These are phyloP conservation scores for Venusia cambrica DNA, from an alignment of 2,888 invertebrate species.

Conservation along the genomic window DNA sequence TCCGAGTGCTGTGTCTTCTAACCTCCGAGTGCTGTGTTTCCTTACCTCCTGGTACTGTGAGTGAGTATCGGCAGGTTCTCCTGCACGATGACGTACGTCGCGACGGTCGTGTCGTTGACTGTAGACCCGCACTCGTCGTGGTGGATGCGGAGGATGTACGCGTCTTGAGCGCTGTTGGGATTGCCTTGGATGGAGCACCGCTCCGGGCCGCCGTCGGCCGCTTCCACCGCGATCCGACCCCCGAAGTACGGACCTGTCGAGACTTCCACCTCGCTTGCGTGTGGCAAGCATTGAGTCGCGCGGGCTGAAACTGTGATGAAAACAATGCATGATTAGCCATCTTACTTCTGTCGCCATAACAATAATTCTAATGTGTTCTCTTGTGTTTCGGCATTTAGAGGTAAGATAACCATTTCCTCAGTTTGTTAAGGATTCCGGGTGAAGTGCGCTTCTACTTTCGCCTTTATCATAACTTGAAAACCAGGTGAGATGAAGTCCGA, in stretches of 20 bases:
- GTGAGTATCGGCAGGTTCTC: slow-evolving; percentile 91
- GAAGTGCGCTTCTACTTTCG: too few species aligned
- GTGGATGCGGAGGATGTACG: slow-evolving; percentile 87
- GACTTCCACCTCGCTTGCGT: slow-evolving; percentile 91
- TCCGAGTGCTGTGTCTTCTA: too few species aligned
- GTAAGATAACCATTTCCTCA: too few species aligned
- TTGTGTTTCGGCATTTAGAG: too few species aligned
- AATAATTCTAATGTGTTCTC: too few species aligned
- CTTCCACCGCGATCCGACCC: slow-evolving; percentile 88
- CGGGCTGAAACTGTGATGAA: slow-evolving; percentile 85
- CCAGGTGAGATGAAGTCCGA: too few species aligned
- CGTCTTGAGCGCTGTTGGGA: slow-evolving; percentile 85
- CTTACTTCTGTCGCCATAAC: too few species aligned
- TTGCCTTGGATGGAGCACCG: slow-evolving; percentile 88
- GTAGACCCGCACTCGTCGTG: slow-evolving; percentile 88
- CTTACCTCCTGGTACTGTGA: slow-evolving; percentile 86
- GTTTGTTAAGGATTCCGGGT: too few species aligned
- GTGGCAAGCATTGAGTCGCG: slow-evolving; percentile 89
- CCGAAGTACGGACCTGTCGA: slow-evolving; percentile 91
- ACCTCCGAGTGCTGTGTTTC: too few species aligned
- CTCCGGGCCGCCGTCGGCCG: slow-evolving; percentile 84
- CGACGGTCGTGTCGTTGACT: slow-evolving; percentile 89
- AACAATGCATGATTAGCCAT: slow-evolving; percentile 3
- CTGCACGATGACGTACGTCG: slow-evolving; percentile 91
- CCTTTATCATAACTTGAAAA: too few species aligned